Evolutionary conservation across 2,113 vertebrate genomes (phyloP).

Genomic region (Jaculus jaculus): DNA sequence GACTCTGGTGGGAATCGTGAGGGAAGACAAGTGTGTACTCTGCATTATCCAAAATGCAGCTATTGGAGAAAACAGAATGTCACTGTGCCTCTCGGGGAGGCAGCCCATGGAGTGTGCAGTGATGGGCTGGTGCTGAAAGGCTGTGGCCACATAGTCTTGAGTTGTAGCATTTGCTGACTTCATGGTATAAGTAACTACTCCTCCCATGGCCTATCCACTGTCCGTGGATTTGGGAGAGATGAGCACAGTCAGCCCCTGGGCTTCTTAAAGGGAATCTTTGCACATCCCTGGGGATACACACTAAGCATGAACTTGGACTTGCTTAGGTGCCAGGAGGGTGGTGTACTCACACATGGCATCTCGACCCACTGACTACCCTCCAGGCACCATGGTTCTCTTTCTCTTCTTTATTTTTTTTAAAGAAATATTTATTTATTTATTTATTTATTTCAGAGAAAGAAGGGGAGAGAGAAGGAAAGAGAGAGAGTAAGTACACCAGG

Average conservation of each 20-base stretch:
- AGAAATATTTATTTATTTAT: no score
- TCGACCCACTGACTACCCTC: not conserved
- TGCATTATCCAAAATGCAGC: conserved; percentile 26
- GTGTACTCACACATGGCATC: accelerated
- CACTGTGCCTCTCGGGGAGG: not conserved
- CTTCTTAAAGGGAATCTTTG: not conserved
- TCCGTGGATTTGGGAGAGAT: not conserved
- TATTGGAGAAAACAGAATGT: conserved; percentile 2
- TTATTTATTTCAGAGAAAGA: no score
- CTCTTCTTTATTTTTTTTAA: not conserved
- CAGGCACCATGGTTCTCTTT: not conserved
- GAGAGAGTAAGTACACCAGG: no score
- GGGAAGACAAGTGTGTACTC: conserved; percentile 50
- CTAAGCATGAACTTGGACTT: not conserved
- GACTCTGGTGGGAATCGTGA: conserved; percentile 63
- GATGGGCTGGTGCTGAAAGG: not conserved
- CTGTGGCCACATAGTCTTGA: not conserved
- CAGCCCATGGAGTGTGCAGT: not conserved
- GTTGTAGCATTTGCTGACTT: not conserved
- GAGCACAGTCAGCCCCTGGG: accelerated
- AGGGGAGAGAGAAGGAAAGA: no score
- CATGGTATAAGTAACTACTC: not conserved
- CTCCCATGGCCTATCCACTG: not conserved
- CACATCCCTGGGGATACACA: accelerated
- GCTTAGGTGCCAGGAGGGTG: not conserved